Percentiles rank a stretch among this genome's conserved stretches.
Evolutionary conservation across 2,888 invertebrate genomes (phyloP).

Genomic region (Ophion costatus): DNA sequence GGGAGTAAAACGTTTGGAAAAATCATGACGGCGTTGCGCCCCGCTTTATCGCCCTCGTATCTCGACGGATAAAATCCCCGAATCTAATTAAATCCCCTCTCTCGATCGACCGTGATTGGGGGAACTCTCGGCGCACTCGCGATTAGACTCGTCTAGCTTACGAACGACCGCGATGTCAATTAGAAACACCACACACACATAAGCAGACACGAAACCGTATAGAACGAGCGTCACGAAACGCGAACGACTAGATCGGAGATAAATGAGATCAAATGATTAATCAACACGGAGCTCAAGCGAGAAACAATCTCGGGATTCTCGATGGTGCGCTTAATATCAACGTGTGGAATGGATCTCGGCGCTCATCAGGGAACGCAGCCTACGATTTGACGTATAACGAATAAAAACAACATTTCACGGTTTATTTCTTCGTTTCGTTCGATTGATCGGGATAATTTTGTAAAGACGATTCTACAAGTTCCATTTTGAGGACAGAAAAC

Average conservation of each 20-base stretch:
- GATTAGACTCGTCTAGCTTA: conserved; percentile 67
- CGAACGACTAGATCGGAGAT: conserved; percentile 55
- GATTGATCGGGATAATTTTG: background rate
- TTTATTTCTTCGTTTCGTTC: background rate
- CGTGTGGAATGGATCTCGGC: conserved; percentile 51
- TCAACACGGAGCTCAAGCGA: conserved; percentile 50
- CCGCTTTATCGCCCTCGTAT: conserved; percentile 72
- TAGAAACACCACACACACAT: conserved; percentile 60
- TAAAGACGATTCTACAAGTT: too few relatives aligned
- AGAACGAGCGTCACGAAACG: conserved; percentile 33
- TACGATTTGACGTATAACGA: conserved; percentile 64
- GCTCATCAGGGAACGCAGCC: conserved; percentile 60
- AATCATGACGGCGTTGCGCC: background rate
- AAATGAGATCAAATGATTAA: conserved; percentile 57
- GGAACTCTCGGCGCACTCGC: conserved; percentile 55
- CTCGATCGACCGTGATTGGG: conserved; percentile 54
- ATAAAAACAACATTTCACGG: conserved; percentile 1
- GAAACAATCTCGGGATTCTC: conserved; percentile 56
- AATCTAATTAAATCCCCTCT: conserved; percentile 72
- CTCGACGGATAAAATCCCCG: conserved; percentile 66
- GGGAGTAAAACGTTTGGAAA: background rate
- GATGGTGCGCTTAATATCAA: conserved; percentile 47
- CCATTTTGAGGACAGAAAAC: too few relatives aligned
- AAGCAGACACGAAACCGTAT: background rate
- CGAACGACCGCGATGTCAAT: conserved; percentile 68